Conservation (phyloP, 2,888 invertebrate species). For the Cheilosia vernalis region DNA sequence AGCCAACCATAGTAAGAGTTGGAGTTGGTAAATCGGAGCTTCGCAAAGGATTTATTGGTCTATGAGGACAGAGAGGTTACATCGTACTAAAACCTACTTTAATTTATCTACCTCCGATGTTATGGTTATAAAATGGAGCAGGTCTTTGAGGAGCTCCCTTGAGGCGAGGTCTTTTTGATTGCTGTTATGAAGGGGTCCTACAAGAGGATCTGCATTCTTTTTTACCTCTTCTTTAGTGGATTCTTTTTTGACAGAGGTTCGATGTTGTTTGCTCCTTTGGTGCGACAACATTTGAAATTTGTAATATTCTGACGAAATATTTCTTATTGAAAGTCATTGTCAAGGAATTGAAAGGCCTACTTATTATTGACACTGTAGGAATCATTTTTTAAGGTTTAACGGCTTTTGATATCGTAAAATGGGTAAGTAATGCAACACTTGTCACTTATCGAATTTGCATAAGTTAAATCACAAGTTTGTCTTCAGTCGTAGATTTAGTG, state of each 20-base stretch:
- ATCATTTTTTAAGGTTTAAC: too few species aligned
- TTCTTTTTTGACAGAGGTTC: not conserved
- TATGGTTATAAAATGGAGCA: not conserved
- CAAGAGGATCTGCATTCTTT: not conserved
- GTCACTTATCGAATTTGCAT: too few species aligned
- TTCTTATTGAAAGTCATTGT: not conserved
- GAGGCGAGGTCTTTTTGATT: constrained; percentile 1
- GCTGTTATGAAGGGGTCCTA: not conserved
- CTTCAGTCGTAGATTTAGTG: too few species aligned
- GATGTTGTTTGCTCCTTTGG: not conserved
- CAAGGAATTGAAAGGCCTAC: too few species aligned
- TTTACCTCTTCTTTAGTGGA: not conserved
- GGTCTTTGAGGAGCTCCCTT: constrained; percentile 16
- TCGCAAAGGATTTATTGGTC: constrained; percentile 43
- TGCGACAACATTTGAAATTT: not conserved
- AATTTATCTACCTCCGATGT: not conserved
- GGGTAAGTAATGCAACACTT: too few species aligned
- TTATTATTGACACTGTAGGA: too few species aligned
- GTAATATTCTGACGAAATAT: not conserved
- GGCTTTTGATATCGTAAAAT: too few species aligned
- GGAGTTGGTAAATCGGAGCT: constrained; percentile 19
- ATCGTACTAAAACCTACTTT: not conserved
- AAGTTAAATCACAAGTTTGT: too few species aligned
- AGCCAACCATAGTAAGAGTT: constrained; percentile 51
- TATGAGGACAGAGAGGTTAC: not conserved